A percentile compares a stretch with the other conserved stretches of the same genome.
phyloP scores from a whole-genome alignment of 2,888 invertebrate species.

The Dynastes tityus region DNA sequence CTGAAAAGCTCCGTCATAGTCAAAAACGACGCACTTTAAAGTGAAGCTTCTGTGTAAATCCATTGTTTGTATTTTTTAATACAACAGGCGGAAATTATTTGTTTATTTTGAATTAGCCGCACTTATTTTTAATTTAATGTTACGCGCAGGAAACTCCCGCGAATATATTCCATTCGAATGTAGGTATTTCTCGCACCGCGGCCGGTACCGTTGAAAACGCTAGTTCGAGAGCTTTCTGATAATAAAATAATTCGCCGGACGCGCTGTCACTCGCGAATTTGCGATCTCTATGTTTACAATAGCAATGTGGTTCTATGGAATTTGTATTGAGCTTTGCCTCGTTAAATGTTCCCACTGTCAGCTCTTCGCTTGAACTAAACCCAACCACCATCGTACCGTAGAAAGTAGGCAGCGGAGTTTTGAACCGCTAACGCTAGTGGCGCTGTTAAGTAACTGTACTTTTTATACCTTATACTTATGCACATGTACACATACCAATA shows the following conservation, averaged over 20 bases:
- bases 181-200: conserved; percentile 1
- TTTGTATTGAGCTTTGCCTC: conserved; percentile 49
- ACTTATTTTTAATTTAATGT: conserved; percentile 19
- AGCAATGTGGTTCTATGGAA: conserved; percentile 39
- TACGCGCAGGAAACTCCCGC: conserved; percentile 24
- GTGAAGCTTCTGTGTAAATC: conserved; percentile 65
- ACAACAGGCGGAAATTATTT: background rate
- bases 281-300: conserved; percentile 5
- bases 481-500: conserved; percentile 20
- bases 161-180: conserved; percentile 19
- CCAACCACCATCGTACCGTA: conserved; percentile 63
- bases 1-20: conserved; percentile 54
- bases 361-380: conserved; percentile 67
- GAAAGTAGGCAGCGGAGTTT: conserved; percentile 67
- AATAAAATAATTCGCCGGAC: background rate
- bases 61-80: conserved; percentile 56
- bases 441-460: conserved; percentile 63
- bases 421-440: conserved; percentile 63
- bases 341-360: conserved; percentile 60
- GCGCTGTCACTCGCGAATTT: conserved; percentile 22
- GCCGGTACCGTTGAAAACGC: conserved; percentile 5
- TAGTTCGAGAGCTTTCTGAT: background rate
- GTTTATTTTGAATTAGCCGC: conserved; percentile 42
- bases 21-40: conserved; percentile 65
- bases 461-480: conserved; percentile 54